Percentiles rank a stretch among this genome's conserved stretches.
These are phyloP conservation scores for Propithecus perrieri DNA, from an alignment of 2,797 vertebrate species.

Conservation along the genomic window DNA sequence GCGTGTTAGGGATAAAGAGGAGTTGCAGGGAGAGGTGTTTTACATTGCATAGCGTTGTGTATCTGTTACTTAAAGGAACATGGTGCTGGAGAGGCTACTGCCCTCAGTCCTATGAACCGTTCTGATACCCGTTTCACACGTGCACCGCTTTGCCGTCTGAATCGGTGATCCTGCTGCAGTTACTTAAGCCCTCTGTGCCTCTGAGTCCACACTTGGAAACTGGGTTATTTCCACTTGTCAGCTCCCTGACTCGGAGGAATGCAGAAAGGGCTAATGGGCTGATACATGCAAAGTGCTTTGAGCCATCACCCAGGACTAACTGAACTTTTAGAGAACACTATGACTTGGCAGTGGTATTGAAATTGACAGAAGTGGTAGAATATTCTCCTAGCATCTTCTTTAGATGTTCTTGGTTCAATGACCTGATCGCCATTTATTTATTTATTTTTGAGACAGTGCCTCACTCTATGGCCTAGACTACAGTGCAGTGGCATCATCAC, in stretches of 20 bases:
- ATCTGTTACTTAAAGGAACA: background rate
- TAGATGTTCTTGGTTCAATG: background rate
- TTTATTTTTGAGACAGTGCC: background rate
- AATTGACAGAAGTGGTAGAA: background rate
- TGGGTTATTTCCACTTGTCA: conserved; percentile 43
- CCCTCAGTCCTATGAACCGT: no score
- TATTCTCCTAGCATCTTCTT: background rate
- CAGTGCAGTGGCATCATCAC: background rate
- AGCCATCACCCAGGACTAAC: conserved; percentile 5
- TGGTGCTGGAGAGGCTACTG: background rate
- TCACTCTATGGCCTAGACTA: background rate
- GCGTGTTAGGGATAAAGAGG: no score
- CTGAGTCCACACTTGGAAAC: conserved; percentile 28
- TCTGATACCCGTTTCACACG: background rate
- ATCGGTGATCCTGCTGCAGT: background rate
- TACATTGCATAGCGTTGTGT: background rate
- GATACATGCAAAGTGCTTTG: background rate
- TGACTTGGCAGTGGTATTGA: background rate
- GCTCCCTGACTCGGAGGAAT: conserved; percentile 46
- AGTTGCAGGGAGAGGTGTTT: background rate
- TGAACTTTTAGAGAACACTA: conserved; percentile 3
- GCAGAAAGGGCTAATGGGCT: background rate
- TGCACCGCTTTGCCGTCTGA: background rate
- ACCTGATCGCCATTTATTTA: background rate
- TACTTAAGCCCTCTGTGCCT: background rate